Conservation (phyloP, 2,888 invertebrate genomes). For the Nomada lathburiana region DNA sequence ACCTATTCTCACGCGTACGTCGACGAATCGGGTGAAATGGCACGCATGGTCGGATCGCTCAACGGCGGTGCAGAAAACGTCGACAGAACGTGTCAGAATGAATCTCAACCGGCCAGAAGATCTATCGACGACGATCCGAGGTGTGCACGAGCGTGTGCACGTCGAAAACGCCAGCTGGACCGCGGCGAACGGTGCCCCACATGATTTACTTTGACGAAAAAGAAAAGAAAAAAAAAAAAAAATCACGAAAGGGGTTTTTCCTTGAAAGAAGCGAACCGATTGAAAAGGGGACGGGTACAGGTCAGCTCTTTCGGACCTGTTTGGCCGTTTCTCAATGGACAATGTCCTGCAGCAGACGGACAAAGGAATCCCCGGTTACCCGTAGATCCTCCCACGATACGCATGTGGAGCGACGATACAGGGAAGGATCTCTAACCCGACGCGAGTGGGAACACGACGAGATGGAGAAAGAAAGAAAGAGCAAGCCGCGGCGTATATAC, state of each 20-base stretch:
- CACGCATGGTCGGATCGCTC: slow-evolving; percentile 45
- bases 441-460: slow-evolving; percentile 48
- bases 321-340: slow-evolving; percentile 82
- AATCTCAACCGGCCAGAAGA: neutral
- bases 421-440: slow-evolving; percentile 56
- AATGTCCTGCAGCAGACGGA: slow-evolving; percentile 81
- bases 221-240: slow-evolving; percentile 31
- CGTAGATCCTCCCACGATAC: slow-evolving; percentile 86
- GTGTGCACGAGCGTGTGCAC: neutral
- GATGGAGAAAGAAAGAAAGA: slow-evolving; percentile 46
- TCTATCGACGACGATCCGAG: neutral
- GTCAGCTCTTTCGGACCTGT: slow-evolving; percentile 82
- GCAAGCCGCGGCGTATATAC: slow-evolving; percentile 46
- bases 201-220: slow-evolving; percentile 83
- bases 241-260: slow-evolving; percentile 81
- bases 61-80: slow-evolving; percentile 6
- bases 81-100: slow-evolving; percentile 54
- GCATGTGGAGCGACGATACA: slow-evolving; percentile 82
- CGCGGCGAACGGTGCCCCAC: slow-evolving; percentile 78
- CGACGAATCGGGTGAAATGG: slow-evolving; percentile 44
- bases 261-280: slow-evolving; percentile 76
- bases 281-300: slow-evolving; percentile 78
- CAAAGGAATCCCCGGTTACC: slow-evolving; percentile 82
- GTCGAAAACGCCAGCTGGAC: slow-evolving; percentile 60
- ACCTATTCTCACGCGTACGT: slow-evolving; percentile 62